Conservation (phyloP, 2,113 vertebrate species). For the Sturnira hondurensis region DNA sequence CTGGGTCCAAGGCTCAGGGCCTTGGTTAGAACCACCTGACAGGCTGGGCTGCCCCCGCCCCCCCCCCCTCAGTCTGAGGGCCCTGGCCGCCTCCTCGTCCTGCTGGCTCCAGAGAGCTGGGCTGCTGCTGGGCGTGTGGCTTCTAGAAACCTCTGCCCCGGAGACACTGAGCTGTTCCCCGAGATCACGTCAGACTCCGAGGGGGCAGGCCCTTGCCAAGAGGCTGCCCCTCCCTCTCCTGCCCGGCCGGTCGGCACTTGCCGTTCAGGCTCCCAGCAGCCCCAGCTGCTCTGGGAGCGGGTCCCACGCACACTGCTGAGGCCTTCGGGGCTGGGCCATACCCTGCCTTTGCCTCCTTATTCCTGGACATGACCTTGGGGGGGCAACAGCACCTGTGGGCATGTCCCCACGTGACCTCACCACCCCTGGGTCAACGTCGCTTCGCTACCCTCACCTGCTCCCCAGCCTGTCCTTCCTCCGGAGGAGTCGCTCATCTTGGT, state of each 20-base stretch:
- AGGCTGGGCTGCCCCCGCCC: no score
- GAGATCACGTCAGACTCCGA: fast-evolving
- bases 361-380: not conserved
- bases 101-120: not conserved
- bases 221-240: not conserved
- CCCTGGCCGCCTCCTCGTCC: no score
- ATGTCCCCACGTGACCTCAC: fast-evolving
- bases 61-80: no score
- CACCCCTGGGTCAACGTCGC: not conserved
- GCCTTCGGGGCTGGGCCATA: not conserved
- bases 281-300: not conserved
- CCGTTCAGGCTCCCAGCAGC: not conserved
- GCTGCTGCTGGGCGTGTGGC: not conserved
- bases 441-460: not conserved
- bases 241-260: fast-evolving
- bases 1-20: no score
- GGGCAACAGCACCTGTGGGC: fast-evolving
- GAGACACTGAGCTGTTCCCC: fast-evolving
- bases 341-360: not conserved
- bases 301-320: not conserved
- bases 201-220: not conserved
- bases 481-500: not conserved
- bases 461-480: not conserved
- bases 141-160: not conserved
- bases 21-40: not conserved